phyloP scores from a whole-genome alignment of 2,888 invertebrate genomes.

The Machimus atricapillus region DNA sequence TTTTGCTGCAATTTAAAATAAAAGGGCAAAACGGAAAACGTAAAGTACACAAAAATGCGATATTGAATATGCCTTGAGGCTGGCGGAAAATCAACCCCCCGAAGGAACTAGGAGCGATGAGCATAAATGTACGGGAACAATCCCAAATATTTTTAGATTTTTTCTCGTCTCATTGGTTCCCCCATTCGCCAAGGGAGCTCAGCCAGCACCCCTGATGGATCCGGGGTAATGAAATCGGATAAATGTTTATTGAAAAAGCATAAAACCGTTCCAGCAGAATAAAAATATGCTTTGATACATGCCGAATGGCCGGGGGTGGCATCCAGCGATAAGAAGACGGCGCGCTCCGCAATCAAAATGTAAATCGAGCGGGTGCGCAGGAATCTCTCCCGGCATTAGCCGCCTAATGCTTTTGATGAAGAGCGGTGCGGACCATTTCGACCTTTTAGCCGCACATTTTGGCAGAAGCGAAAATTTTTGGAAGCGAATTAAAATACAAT shows the following conservation, averaged over 20 bases:
- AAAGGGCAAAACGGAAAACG: conserved; percentile 38
- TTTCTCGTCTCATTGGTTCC: conserved; percentile 62
- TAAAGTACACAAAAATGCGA: conserved; percentile 29
- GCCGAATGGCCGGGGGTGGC: conserved; percentile 21
- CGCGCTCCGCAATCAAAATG: conserved; percentile 33
- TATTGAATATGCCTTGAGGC: conserved; percentile 31
- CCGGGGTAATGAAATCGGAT: conserved; percentile 57
- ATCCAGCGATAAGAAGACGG: conserved; percentile 24
- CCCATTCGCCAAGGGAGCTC: conserved; percentile 50
- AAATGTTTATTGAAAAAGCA: conserved; percentile 64
- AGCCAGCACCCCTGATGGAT: conserved; percentile 9
- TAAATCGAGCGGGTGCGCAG: conserved; percentile 28
- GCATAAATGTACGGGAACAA: conserved; percentile 37
- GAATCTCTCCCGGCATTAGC: conserved; percentile 17
- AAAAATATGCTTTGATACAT: conserved; percentile 63
- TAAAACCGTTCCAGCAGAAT: conserved; percentile 64
- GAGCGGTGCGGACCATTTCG: neutral
- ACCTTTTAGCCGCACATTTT: neutral
- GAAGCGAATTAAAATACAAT: neutral
- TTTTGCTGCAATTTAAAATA: conserved; percentile 47
- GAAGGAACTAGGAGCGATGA: neutral
- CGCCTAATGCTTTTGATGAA: neutral
- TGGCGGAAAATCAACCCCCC: neutral
- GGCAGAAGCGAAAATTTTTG: neutral
- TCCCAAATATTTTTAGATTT: conserved; percentile 41